These are phyloP conservation scores for Masticophis lateralis DNA, from an alignment of 2,797 vertebrate genomes.

Conservation along the genomic window DNA sequence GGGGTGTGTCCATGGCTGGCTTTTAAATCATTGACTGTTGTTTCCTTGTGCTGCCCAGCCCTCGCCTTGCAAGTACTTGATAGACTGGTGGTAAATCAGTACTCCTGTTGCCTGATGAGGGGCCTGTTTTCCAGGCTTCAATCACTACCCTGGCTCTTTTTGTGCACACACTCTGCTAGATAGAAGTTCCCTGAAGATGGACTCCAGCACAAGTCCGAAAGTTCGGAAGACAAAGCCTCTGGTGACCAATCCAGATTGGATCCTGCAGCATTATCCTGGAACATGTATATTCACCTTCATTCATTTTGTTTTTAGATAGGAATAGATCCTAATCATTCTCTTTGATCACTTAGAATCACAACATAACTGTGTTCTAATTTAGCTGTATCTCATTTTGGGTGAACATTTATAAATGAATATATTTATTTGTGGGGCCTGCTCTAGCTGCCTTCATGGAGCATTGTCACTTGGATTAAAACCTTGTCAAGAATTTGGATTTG, in stretches of 20 bases:
- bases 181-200: too few species aligned
- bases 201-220: too few species aligned
- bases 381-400: not conserved
- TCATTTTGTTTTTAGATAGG: not conserved
- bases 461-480: not conserved
- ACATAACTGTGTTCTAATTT: not conserved
- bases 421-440: not conserved
- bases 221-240: not conserved
- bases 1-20: not conserved
- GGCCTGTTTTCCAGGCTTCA: too few species aligned
- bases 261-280: not conserved
- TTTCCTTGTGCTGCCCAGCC: not conserved
- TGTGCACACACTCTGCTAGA: too few species aligned
- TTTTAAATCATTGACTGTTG: not conserved
- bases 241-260: not conserved
- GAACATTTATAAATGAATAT: not conserved
- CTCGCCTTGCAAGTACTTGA: not conserved
- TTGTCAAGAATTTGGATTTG: not conserved
- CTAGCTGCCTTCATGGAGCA: not conserved
- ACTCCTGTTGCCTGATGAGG: too few species aligned
- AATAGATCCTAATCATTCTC: not conserved
- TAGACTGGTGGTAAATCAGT: too few species aligned
- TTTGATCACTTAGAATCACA: not conserved
- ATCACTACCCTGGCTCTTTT: too few species aligned
- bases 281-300: not conserved